A percentile compares a stretch with the other conserved stretches of the same genome.
Evolutionary conservation across 2,113 vertebrate genomes (phyloP).

Genomic region (Sturnus vulgaris): DNA sequence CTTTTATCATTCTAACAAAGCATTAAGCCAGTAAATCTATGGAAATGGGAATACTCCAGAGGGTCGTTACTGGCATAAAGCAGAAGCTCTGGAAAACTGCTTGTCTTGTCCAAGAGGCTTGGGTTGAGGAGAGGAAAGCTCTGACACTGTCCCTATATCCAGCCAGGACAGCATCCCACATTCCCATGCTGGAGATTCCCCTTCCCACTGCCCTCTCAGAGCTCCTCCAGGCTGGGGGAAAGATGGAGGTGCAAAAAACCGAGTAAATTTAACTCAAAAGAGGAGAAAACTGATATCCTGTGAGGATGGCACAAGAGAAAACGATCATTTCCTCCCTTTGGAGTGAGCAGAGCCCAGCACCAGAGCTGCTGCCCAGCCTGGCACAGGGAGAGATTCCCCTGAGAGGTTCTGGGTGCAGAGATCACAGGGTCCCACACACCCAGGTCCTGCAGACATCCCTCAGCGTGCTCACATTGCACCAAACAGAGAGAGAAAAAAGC

Average conservation of each 20-base stretch:
- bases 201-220: background rate
- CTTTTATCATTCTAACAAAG: conserved; percentile 56
- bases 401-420: background rate
- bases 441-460: background rate
- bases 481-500: background rate
- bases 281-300: background rate
- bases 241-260: background rate
- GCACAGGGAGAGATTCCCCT: no score
- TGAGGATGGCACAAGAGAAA: background rate
- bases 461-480: accelerated
- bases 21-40: conserved; percentile 34
- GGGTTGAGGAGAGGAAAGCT: background rate
- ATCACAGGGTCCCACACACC: background rate
- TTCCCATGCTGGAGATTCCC: background rate
- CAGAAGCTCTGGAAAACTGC: background rate
- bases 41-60: conserved; percentile 25
- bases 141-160: background rate
- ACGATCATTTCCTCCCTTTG: accelerated
- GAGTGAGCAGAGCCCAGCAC: background rate
- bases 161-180: background rate
- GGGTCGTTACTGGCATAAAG: background rate
- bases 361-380: background rate
- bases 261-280: background rate
- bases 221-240: background rate
- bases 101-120: background rate